Conservation (phyloP, 2,113 vertebrate genomes). For the Pseudorasbora parva region DNA sequence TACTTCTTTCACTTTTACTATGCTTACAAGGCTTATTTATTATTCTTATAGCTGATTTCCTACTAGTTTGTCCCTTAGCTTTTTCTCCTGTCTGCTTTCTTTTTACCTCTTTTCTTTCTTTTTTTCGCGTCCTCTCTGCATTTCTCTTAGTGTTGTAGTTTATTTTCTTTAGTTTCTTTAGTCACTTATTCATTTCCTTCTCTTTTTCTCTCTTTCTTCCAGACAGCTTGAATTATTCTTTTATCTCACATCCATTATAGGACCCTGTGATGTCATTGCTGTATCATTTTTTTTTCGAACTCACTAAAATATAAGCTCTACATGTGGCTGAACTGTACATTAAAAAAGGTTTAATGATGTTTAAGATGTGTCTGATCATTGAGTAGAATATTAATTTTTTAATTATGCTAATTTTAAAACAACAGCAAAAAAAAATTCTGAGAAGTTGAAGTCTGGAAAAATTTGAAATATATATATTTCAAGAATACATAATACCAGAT, state of each 20-base stretch:
- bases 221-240: slow-evolving; percentile 1
- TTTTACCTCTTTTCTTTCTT: not conserved
- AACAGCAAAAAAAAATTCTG: not conserved
- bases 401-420: not conserved
- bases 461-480: not conserved
- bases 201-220: not conserved
- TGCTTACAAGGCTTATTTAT: not conserved
- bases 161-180: not conserved
- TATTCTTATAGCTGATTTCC: not conserved
- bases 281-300: slow-evolving; percentile 13
- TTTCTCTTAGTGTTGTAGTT: not conserved
- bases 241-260: not conserved
- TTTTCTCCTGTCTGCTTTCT: not conserved
- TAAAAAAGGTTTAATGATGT: slow-evolving; percentile 6
- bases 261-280: slow-evolving; percentile 27
- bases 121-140: not conserved
- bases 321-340: slow-evolving; percentile 17
- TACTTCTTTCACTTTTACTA: not conserved
- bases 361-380: not conserved
- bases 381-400: not conserved
- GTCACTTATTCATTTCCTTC: not conserved
- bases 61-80: not conserved
- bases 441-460: not conserved
- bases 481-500: too few relatives aligned
- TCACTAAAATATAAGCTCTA: not conserved